Evolutionary conservation across 2,113 vertebrate genomes (phyloP).

Genomic region (Gopherus flavomarginatus): DNA sequence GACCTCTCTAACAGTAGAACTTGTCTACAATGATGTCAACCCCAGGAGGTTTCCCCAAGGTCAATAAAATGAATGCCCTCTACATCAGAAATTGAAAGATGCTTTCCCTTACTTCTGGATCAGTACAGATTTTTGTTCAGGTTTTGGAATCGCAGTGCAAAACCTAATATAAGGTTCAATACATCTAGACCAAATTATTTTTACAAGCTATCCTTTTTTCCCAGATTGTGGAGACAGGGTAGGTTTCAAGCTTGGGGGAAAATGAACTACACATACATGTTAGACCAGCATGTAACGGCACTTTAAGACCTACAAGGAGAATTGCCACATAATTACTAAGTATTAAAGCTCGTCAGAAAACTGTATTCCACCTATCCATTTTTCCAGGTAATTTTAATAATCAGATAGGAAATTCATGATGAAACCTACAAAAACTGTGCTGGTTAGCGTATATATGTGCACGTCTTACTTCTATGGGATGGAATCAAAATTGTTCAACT

Average conservation of each 20-base stretch:
- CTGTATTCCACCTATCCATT: not conserved
- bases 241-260: too few relatives aligned
- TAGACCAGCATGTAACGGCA: not conserved
- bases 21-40: not conserved
- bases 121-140: not conserved
- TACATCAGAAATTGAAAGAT: not conserved
- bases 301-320: not conserved
- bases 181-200: too few relatives aligned
- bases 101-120: not conserved
- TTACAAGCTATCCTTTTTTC: too few relatives aligned
- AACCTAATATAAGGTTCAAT: not conserved
- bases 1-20: not conserved
- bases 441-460: not conserved
- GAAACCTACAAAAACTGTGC: not conserved
- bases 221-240: too few relatives aligned
- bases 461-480: not conserved
- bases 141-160: not conserved
- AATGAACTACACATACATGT: not conserved
- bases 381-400: not conserved
- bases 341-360: not conserved
- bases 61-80: not conserved
- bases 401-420: not conserved
- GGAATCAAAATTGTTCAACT: not conserved
- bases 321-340: not conserved
- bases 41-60: not conserved